These are phyloP conservation scores for Lobophora halterata DNA, from an alignment of 2,888 invertebrate species.

Conservation along the genomic window DNA sequence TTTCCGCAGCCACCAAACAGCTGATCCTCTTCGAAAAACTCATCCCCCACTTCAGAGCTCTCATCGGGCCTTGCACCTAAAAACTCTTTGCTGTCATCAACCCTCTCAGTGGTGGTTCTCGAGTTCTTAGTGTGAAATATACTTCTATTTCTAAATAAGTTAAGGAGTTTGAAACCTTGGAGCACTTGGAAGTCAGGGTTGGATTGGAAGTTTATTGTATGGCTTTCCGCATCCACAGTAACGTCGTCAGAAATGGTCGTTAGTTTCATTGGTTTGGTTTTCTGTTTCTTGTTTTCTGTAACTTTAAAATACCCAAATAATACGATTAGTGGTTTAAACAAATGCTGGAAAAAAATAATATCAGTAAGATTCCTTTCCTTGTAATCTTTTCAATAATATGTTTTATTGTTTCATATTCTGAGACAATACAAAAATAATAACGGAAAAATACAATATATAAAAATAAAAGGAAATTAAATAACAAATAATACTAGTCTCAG, in stretches of 20 bases:
- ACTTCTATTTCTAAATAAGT: constrained; percentile 53
- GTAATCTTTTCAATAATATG: too few species aligned
- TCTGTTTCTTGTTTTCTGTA: constrained; percentile 23
- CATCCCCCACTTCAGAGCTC: constrained; percentile 34
- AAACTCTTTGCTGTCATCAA: constrained; percentile 40
- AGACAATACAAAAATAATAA: too few species aligned
- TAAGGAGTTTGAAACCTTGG: constrained; percentile 65
- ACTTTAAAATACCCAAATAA: background rate
- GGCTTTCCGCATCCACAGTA: constrained; percentile 45
- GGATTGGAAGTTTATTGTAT: constrained; percentile 59
- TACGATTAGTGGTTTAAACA: background rate
- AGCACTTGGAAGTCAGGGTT: constrained; percentile 67
- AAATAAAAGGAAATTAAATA: too few species aligned
- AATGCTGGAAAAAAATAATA: too few species aligned
- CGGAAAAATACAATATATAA: too few species aligned
- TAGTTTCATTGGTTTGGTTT: constrained; percentile 44
- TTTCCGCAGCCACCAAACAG: constrained; percentile 56
- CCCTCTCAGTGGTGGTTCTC: constrained; percentile 44
- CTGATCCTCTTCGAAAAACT: constrained; percentile 40
- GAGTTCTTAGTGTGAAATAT: constrained; percentile 37
- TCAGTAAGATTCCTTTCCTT: too few species aligned
- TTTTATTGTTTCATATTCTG: too few species aligned
- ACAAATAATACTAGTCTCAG: too few species aligned
- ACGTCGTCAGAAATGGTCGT: constrained; percentile 40
- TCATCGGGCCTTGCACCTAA: constrained; percentile 30